These are phyloP conservation scores for Rhinolophus ferrumequinum DNA, from an alignment of 2,113 vertebrate genomes.

Conservation along the genomic window DNA sequence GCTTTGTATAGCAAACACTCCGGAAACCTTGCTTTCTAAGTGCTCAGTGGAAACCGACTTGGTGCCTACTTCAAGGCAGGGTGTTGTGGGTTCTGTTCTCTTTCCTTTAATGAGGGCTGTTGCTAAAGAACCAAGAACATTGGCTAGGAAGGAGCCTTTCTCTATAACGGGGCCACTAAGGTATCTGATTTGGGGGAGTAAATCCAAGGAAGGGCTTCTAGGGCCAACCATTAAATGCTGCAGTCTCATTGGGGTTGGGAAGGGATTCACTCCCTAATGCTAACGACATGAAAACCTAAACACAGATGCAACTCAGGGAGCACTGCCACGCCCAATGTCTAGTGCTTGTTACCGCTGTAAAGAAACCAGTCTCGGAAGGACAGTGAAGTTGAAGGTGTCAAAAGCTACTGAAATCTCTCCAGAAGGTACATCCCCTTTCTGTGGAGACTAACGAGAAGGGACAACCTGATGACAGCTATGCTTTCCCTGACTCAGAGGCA, in stretches of 20 bases:
- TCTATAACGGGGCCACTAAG: not conserved
- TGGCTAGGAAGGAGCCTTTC: not conserved
- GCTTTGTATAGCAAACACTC: not conserved
- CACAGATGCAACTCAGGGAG: not conserved
- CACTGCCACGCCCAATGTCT: no score
- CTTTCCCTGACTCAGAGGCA: not conserved
- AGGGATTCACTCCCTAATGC: not conserved
- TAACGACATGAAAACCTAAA: not conserved
- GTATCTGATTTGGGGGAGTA: not conserved
- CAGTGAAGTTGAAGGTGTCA: not conserved
- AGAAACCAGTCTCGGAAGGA: not conserved
- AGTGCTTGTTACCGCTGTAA: not conserved
- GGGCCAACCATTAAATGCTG: not conserved
- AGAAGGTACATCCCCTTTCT: not conserved
- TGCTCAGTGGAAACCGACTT: no score
- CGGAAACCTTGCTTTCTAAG: not conserved
- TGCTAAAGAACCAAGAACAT: not conserved
- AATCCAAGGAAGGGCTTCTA: not conserved
- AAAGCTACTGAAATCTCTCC: not conserved
- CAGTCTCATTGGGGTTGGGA: fast-evolving
- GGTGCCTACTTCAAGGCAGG: not conserved
- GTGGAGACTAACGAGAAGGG: not conserved
- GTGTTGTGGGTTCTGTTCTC: not conserved
- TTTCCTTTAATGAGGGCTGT: not conserved
- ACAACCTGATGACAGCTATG: no score